These are phyloP conservation scores for Ctenicera cuprea DNA, from an alignment of 2,888 invertebrate species.

Conservation along the genomic window DNA sequence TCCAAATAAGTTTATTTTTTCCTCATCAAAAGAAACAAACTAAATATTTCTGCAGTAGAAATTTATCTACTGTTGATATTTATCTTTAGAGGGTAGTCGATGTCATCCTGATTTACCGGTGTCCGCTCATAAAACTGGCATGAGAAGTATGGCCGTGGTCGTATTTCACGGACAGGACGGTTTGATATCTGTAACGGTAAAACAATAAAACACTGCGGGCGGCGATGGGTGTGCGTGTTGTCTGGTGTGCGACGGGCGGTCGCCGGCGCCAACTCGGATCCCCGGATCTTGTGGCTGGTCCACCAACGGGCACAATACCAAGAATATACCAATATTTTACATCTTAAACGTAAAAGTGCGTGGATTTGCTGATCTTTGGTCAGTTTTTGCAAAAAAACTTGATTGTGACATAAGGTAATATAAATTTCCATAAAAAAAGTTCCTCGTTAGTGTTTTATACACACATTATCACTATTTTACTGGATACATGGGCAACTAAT, in stretches of 20 bases:
- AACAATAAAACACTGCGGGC: constrained; percentile 73
- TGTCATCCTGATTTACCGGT: constrained; percentile 64
- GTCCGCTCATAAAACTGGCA: constrained; percentile 63
- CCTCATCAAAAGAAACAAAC: too few relatives aligned
- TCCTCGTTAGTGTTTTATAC: too few relatives aligned
- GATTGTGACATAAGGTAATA: too few relatives aligned
- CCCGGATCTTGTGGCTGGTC: constrained; percentile 38
- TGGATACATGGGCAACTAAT: too few relatives aligned
- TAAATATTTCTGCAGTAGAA: constrained; percentile 14
- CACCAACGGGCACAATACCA: constrained; percentile 45
- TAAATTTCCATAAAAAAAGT: too few relatives aligned
- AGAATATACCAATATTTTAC: constrained; percentile 44
- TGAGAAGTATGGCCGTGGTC: constrained; percentile 59
- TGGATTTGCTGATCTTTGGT: background rate
- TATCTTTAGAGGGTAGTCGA: constrained; percentile 51
- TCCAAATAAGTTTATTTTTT: too few relatives aligned
- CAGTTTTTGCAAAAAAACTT: too few relatives aligned
- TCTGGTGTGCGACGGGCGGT: constrained; percentile 70
- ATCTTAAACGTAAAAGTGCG: constrained; percentile 8
- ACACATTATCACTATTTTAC: too few relatives aligned
- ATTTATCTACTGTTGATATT: constrained; percentile 48
- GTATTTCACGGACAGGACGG: constrained; percentile 61
- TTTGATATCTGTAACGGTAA: constrained; percentile 71
- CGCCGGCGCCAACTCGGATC: constrained; percentile 67
- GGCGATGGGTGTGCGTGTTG: constrained; percentile 70